phyloP scores from a whole-genome alignment of 2,113 vertebrate species.

The Meriones unguiculatus region DNA sequence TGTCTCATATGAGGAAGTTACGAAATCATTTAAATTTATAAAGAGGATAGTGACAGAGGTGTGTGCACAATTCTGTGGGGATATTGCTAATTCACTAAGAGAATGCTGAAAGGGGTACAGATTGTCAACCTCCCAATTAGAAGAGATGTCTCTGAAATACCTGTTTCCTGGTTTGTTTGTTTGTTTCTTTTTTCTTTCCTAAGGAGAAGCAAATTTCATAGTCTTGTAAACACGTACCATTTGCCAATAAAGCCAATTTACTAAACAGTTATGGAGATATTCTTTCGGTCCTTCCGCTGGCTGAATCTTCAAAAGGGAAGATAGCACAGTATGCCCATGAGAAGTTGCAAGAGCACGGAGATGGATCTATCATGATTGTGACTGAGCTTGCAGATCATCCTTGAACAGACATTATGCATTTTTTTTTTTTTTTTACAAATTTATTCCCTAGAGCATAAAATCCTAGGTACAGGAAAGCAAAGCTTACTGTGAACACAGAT shows the following conservation, averaged over 20 bases:
- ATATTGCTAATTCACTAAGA: neutral
- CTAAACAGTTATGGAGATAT: neutral
- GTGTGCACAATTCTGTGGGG: neutral
- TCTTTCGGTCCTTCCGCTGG: slow-evolving; percentile 29
- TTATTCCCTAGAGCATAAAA: slow-evolving; percentile 9
- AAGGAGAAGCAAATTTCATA: slow-evolving; percentile 7
- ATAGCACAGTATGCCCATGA: neutral
- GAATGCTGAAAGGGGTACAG: neutral
- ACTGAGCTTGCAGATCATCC: slow-evolving; percentile 1
- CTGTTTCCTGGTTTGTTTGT: neutral
- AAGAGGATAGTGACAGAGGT: neutral
- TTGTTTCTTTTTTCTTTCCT: slow-evolving; percentile 30
- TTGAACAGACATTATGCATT: neutral
- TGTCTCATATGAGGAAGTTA: neutral
- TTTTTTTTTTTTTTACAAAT: neutral
- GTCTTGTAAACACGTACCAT: slow-evolving; percentile 27
- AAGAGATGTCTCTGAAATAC: neutral
- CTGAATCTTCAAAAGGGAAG: slow-evolving; percentile 31
- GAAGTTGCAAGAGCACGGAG: neutral
- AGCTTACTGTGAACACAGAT: neutral
- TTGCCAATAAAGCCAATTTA: slow-evolving; percentile 64
- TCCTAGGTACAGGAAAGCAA: neutral
- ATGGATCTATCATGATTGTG: neutral
- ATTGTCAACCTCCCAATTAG: neutral
- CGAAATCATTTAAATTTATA: neutral